Evolutionary conservation across 1,140 invertebrate genomes (phyloP).

Genomic region (Trypoxylus dichotomus): DNA sequence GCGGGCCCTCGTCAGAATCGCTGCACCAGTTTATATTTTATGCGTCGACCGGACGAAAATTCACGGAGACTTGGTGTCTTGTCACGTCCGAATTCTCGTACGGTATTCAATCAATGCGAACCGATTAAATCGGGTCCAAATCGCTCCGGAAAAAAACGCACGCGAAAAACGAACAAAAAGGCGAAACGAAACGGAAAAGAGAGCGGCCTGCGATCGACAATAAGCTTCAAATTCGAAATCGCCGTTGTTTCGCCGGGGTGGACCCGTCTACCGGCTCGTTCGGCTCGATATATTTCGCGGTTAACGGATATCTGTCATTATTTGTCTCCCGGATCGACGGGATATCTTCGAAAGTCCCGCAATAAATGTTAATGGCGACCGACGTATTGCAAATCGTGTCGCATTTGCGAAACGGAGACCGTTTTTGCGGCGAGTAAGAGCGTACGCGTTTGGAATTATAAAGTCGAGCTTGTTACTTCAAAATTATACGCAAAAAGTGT

Average conservation of each 20-base stretch:
- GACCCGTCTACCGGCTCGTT: not conserved
- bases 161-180: not conserved
- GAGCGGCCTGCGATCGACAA: not conserved
- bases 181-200: not conserved
- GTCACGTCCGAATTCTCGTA: not conserved
- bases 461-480: too few relatives aligned
- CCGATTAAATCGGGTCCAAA: not conserved
- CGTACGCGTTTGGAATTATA: too few relatives aligned
- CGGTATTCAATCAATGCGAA: not conserved
- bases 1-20: not conserved
- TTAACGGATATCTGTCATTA: conserved; percentile 3
- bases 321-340: not conserved
- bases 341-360: not conserved
- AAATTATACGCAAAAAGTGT: too few relatives aligned
- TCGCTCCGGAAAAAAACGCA: not conserved
- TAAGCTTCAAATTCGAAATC: not conserved
- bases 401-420: too few relatives aligned
- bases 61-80: not conserved
- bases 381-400: not conserved
- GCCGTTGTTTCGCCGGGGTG: not conserved
- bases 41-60: not conserved
- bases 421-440: too few relatives aligned
- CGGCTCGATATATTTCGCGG: not conserved
- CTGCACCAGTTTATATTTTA: not conserved
- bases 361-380: not conserved